Conservation (phyloP, 2,888 invertebrate species). For the Deilephila elpenor region DNA sequence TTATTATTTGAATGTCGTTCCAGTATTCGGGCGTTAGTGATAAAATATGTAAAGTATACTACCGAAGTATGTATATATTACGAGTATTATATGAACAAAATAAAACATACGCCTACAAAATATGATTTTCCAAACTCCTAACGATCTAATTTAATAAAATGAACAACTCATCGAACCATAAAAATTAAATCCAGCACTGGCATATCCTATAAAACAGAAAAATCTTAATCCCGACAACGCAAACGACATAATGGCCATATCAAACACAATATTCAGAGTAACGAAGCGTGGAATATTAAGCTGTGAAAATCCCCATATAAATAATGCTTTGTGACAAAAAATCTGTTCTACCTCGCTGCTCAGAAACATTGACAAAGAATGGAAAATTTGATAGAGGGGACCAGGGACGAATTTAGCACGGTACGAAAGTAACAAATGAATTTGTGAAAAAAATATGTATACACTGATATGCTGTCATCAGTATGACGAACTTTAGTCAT, state of each 20-base stretch:
- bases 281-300: slow-evolving; percentile 20
- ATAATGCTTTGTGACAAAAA: slow-evolving; percentile 22
- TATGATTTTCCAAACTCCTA: not conserved
- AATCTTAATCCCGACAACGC: not conserved
- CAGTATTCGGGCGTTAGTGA: no score
- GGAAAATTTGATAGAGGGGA: slow-evolving; percentile 3
- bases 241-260: not conserved
- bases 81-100: no score
- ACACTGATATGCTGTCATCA: no score
- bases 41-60: no score
- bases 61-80: no score
- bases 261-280: slow-evolving; percentile 14
- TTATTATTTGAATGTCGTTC: no score
- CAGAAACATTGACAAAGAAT: slow-evolving; percentile 23
- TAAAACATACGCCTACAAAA: no score
- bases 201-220: not conserved
- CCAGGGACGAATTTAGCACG: no score
- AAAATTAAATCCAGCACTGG: not conserved
- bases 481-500: no score
- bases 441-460: no score
- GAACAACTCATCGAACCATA: not conserved
- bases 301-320: slow-evolving; percentile 23
- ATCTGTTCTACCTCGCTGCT: slow-evolving; percentile 15
- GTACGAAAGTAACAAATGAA: no score
- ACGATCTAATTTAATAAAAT: not conserved